Base-by-base conservation (phyloP, 2,888 invertebrate species). In the Metallyticus violacea region DNA sequence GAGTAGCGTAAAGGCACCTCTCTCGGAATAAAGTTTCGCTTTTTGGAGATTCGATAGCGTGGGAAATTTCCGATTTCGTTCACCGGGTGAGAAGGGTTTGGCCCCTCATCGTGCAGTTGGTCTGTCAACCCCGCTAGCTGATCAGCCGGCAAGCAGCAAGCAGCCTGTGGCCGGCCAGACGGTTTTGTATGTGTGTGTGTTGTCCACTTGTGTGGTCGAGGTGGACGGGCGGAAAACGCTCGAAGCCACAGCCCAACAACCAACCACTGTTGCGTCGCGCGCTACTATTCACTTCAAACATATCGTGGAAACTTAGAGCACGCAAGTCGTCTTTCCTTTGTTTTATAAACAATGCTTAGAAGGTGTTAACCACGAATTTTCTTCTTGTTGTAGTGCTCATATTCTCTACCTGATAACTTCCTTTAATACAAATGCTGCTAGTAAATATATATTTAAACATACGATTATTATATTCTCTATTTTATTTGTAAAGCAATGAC, bases 161-260 rank as follows among this genome's bases (percentile, higher is more conserved):
- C n/a, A n/a, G n/a, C n/a, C n/a, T 76, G 76, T 7, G 7, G 76
- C 9, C 76, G 79, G 26, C 79, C 79, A 62, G 26, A 27, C 81
- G 30, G 81, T 30, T 30, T 30, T 30, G 81, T 29, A 78, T 29
- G 85, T 29, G 28, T 77, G 62, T 27, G 62, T 27, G 62, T 79
- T 85, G 85, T 85, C 85, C 85, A 85, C 85, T 85, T 85, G 85
- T 85, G 85, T 85, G 85, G 85, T 85, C 85, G 77, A 77, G 30
- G 27, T 29, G n/a, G n/a, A n/a, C n/a, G 27, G 9, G 26, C 40
- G 6, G 79, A 27, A 62, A 26, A 79, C 80, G 85, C 81, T 40
- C 62, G 62, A 9, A 26, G 85, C 85, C 79, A 79, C 79, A 79
- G 76, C 81, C 81, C 29, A 77, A 76, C 76, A 26, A 26, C 2